Evolutionary conservation across 2,888 invertebrate genomes (phyloP), one percentile per base, ranked within the genome.

Genomic region (Sinohyriopsis cumingii): DNA sequence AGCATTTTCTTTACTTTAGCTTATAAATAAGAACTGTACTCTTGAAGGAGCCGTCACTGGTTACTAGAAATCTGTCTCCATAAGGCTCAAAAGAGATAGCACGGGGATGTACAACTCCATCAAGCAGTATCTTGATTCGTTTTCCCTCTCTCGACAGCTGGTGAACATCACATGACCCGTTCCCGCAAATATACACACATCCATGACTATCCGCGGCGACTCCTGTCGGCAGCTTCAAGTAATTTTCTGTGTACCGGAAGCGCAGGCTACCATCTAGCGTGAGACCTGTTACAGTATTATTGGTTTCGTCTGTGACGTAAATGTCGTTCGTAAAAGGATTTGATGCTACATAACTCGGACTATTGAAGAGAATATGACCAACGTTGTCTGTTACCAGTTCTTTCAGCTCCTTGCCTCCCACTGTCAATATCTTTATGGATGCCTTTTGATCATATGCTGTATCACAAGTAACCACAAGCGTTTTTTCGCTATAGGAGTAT

Each of bases 41-140:
- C 28, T 77, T 75, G 53, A 68, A 75, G 4, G 75, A 77, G 15
- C 77, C 77, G 67, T 77, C 77, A 69, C 73, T 73, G 4, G 77
- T 77, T 15, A 75, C 75, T 12, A 77, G 59, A 28, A 75, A 77
- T 15, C 72, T 33, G 12, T 77, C 77, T 12, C 71, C 71, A 59
- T 77, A 77, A 4, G 77, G 73, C 63, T 77, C 77, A 59, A 77
- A 77, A 15, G 75, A 72, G 53, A 77, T 77, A 24, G 77, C 77
- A 33, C 77, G 73, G 22, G 77, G 77, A 61, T 77, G 77, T 7
- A 70, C 64, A 56, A 77, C 45, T 22, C 77, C 77, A 55, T 77
- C 77, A 55, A 71, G 59, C 22, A 77, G 69, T 20, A 77, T 57
- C 15, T 75, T 73, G 45, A 71, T 73, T 28, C 77, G 69, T 56